Base-by-base conservation (phyloP, 2,888 invertebrate species). In the Helobdella robusta region DNA sequence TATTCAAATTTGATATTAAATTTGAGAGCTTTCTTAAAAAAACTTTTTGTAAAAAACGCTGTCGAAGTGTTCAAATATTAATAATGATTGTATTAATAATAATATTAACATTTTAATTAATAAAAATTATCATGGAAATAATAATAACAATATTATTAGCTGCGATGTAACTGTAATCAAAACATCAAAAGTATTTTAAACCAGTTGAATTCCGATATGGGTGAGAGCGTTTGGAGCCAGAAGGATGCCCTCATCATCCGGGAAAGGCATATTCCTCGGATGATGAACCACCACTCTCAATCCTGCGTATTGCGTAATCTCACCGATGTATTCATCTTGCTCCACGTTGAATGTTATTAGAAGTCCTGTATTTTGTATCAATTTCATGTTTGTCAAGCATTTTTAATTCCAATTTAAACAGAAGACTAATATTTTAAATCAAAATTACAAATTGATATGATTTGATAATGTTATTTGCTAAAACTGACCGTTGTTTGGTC, bases 161-260 rank as follows among this genome's bases (percentile, higher is more conserved):
- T n/a, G n/a, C n/a, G n/a, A n/a, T n/a, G n/a, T n/a, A n/a, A n/a
- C n/a, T n/a, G n/a, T n/a, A n/a, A n/a, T n/a, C n/a, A n/a, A n/a
- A n/a, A n/a, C n/a, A n/a, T n/a, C n/a, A n/a, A n/a, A n/a, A n/a
- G n/a, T n/a, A n/a, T n/a, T n/a, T n/a, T n/a, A 48, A 48, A 62
- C 62, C 50, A 62, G 28, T 15, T 48, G 48, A 15, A 62, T 32
- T 50, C 62, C 62, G 5, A 62, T 62, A 35, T 62, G 44, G 30
- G 62, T 62, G 62, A 62, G 62, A 50, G 48, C 34, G 30, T 48
- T 48, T 3, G 62, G 62, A 32, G 50, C 11, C 18, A 62, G 54
- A 25, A 64, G 40, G 15, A 68, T 52, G 28, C 69, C 70, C 35
- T 70, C 70, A 58, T 70, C 70, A 35, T 69, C 67, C 5, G 70